These are phyloP conservation scores for Gallinago jamesoni DNA, from an alignment of 2,113 vertebrate species.

Conservation along the genomic window DNA sequence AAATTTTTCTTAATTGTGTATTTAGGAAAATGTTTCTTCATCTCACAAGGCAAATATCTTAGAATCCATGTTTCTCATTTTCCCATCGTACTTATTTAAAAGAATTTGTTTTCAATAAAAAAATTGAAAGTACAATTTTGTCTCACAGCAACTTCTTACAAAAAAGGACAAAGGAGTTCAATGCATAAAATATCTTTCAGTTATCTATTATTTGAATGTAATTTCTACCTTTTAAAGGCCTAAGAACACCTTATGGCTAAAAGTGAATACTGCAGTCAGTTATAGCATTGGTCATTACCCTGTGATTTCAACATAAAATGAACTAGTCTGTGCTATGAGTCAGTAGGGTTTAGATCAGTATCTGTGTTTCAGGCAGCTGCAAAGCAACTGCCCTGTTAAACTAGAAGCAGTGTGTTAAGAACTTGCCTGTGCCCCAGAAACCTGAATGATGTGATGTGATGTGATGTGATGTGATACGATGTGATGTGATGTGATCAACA, in stretches of 20 bases:
- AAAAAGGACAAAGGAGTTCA: background rate
- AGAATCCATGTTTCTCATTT: background rate
- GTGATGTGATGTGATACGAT: background rate
- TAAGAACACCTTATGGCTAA: background rate
- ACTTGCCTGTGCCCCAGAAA: background rate
- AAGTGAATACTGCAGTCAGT: background rate
- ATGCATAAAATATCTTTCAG: background rate
- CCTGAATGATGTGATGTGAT: background rate
- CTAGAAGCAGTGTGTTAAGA: background rate
- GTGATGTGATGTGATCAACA: background rate
- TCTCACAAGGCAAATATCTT: background rate
- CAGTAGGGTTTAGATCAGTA: background rate
- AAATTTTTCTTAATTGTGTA: background rate
- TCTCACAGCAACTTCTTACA: background rate
- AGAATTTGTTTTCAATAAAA: background rate
- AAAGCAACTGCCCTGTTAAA: background rate
- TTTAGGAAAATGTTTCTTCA: background rate
- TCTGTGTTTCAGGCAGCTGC: background rate
- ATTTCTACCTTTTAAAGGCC: background rate
- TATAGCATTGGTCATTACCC: background rate
- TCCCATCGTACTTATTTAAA: background rate
- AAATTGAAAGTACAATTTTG: background rate
- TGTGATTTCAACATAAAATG: background rate
- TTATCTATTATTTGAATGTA: background rate
- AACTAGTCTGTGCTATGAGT: background rate